Percentiles rank a stretch among this genome's conserved stretches.
Conservation (phyloP, 2,113 vertebrate genomes). For the Rhinogobius similis region DNA sequence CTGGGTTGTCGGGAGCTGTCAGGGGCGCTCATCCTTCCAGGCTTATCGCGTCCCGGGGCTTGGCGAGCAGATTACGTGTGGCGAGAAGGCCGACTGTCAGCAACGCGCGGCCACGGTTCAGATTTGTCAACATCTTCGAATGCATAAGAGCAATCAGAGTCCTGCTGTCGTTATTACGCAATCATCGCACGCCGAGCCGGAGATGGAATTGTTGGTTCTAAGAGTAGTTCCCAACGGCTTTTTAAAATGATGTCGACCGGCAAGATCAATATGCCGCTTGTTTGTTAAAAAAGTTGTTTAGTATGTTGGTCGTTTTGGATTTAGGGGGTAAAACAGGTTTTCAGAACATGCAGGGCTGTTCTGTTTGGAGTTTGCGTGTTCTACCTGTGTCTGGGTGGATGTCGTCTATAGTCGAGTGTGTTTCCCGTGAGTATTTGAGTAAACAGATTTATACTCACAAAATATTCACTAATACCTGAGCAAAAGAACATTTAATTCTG, state of each 20-base stretch:
- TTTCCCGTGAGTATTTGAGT: too few species aligned
- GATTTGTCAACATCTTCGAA: constrained; percentile 20
- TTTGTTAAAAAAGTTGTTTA: neutral
- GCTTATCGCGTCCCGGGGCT: constrained; percentile 37
- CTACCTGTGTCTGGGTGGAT: neutral
- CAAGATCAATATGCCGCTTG: neutral
- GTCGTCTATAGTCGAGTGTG: too few species aligned
- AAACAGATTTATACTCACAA: too few species aligned
- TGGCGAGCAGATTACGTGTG: neutral
- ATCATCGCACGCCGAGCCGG: neutral
- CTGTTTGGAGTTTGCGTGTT: too few species aligned
- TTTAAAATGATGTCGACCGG: neutral
- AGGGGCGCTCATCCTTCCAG: constrained; percentile 36
- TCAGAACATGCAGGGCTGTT: too few species aligned
- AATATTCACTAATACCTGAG: too few species aligned
- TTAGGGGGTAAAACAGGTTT: neutral
- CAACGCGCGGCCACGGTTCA: neutral
- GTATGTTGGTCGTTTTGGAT: neutral
- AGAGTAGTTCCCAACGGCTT: neutral
- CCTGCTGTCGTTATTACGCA: constrained; percentile 1
- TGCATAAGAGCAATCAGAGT: neutral
- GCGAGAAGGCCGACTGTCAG: constrained; percentile 11
- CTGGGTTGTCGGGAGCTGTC: constrained; percentile 58
- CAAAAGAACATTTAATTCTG: too few species aligned
- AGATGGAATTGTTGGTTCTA: neutral